Conservation (phyloP, 2,888 invertebrate species). For the Agonopterix alstromeriana region DNA sequence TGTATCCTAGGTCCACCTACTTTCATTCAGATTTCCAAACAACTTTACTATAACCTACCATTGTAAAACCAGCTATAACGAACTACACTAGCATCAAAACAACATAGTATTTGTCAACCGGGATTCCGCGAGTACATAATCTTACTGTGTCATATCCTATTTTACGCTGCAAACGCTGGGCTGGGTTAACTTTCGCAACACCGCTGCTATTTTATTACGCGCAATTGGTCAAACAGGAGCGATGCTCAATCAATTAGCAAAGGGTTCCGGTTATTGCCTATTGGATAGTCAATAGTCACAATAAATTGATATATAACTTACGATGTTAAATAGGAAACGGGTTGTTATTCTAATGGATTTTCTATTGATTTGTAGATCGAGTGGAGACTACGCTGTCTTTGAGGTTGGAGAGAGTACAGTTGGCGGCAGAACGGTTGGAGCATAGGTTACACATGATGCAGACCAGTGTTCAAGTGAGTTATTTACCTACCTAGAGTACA, state of each 20-base stretch:
- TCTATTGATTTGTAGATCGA: slow-evolving; percentile 49
- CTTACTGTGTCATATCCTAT: slow-evolving; percentile 67
- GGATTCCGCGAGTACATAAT: slow-evolving; percentile 15
- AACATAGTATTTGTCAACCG: too few species aligned
- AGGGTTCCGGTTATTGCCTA: slow-evolving; percentile 31
- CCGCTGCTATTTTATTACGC: slow-evolving; percentile 30
- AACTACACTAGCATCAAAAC: too few species aligned
- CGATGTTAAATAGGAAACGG: slow-evolving; percentile 29
- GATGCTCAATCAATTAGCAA: slow-evolving; percentile 52
- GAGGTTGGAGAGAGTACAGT: slow-evolving; percentile 63
- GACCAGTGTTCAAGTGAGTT: slow-evolving; percentile 54
- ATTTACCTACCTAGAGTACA: neutral
- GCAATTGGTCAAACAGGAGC: slow-evolving; percentile 59
- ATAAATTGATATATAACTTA: slow-evolving; percentile 32
- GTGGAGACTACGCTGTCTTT: slow-evolving; percentile 63
- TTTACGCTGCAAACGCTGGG: slow-evolving; percentile 43
- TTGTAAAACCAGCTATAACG: too few species aligned
- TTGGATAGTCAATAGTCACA: slow-evolving; percentile 18
- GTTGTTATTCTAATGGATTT: slow-evolving; percentile 19
- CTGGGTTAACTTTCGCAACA: slow-evolving; percentile 56
- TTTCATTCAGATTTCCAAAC: too few species aligned
- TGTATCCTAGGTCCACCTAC: too few species aligned
- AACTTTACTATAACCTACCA: too few species aligned
- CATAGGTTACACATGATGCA: slow-evolving; percentile 67
- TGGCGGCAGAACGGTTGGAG: slow-evolving; percentile 67